A percentile compares a stretch with the other conserved stretches of the same genome.
These are phyloP conservation scores for Pelodiscus sinensis DNA, from an alignment of 2,113 vertebrate species.

Conservation along the genomic window DNA sequence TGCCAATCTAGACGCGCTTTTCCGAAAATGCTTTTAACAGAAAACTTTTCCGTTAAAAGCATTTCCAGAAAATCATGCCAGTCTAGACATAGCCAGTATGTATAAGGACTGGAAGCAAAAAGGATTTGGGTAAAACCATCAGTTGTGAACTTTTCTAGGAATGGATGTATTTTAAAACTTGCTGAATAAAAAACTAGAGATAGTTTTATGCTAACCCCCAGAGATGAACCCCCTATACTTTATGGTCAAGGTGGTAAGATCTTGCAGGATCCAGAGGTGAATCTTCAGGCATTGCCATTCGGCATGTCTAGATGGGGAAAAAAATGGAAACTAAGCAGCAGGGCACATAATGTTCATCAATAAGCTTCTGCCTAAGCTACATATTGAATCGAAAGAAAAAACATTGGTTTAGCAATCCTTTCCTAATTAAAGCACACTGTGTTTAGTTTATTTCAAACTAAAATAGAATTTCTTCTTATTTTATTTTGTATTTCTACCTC, in stretches of 20 bases:
- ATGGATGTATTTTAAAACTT: neutral
- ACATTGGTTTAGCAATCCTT: neutral
- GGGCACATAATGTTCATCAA: neutral
- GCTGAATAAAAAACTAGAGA: neutral
- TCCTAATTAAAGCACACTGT: neutral
- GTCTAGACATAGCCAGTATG: too few species aligned
- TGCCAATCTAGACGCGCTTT: too few species aligned
- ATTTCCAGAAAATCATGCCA: too few species aligned
- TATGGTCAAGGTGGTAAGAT: neutral
- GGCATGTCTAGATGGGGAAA: neutral
- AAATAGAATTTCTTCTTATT: slow-evolving; percentile 26
- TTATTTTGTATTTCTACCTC: slow-evolving; percentile 15
- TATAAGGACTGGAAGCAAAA: neutral
- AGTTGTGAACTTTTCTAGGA: neutral
- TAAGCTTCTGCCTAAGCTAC: neutral
- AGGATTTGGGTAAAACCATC: neutral
- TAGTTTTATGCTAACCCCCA: neutral
- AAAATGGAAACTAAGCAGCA: neutral
- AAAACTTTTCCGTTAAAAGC: too few species aligned
- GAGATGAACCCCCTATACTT: neutral
- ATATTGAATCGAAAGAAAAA: slow-evolving; percentile 19
- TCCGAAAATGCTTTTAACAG: too few species aligned
- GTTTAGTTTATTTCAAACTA: neutral
- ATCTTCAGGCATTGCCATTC: neutral
- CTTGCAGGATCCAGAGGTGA: neutral